Conservation (phyloP, 2,113 vertebrate species). For the Gambusia holbrooki region DNA sequence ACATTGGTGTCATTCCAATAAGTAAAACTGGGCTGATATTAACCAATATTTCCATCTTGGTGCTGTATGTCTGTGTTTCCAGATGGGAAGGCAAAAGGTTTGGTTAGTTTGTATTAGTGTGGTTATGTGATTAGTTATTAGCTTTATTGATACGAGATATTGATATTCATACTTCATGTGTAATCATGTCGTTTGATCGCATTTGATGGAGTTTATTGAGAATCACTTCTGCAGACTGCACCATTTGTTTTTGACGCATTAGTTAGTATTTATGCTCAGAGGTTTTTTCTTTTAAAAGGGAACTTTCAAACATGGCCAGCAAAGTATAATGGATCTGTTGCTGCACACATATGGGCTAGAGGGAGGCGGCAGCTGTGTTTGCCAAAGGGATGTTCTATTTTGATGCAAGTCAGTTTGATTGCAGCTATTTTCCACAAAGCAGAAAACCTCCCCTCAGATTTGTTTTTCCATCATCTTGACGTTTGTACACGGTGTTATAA, state of each 20-base stretch:
- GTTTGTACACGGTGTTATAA: constrained; percentile 1
- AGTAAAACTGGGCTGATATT: no score
- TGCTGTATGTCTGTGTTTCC: no score
- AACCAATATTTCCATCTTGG: no score
- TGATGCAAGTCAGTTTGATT: constrained; percentile 51
- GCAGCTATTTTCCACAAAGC: constrained; percentile 28
- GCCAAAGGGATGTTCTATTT: constrained; percentile 16
- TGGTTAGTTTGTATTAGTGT: no score
- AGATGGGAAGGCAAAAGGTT: no score
- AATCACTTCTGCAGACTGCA: constrained; percentile 4
- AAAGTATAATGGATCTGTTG: constrained; percentile 25
- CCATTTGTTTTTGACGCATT: neutral
- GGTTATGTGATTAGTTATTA: no score
- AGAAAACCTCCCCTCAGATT: neutral
- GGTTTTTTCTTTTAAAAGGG: neutral
- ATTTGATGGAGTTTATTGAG: constrained; percentile 6
- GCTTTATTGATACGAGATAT: no score
- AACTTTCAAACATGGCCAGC: neutral
- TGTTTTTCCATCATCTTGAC: neutral
- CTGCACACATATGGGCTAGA: neutral
- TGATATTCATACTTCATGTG: no score
- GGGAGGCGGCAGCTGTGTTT: constrained; percentile 20
- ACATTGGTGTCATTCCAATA: no score
- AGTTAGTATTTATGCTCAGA: neutral
- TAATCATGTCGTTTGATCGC: neutral